phyloP scores from a whole-genome alignment of 2,888 invertebrate species.

The Drepana falcataria region DNA sequence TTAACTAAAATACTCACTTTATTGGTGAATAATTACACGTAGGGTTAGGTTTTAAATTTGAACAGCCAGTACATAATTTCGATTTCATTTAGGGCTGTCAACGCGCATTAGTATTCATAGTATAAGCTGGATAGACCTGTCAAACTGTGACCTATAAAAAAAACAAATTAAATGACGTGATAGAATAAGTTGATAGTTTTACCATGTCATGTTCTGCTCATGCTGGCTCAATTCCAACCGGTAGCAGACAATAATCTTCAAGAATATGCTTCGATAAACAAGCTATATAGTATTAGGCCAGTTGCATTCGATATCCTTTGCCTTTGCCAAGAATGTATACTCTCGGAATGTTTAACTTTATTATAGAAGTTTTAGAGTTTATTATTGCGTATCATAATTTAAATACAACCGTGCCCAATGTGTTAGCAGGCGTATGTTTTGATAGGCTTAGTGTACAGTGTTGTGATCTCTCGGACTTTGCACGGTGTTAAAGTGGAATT shows the following conservation, averaged over 20 bases:
- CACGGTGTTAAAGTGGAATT: conserved; percentile 42
- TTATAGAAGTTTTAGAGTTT: conserved; percentile 28
- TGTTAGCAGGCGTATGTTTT: conserved; percentile 59
- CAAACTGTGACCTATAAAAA: not conserved
- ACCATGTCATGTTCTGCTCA: conserved; percentile 26
- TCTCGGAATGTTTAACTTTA: conserved; percentile 31
- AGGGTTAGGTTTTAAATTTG: no score
- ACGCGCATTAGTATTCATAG: conserved; percentile 6
- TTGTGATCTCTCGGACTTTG: conserved; percentile 59
- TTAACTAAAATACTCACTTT: no score
- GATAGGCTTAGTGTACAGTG: conserved; percentile 55
- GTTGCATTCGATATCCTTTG: conserved; percentile 36
- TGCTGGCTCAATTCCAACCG: conserved; percentile 31
- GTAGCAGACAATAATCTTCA: conserved; percentile 34
- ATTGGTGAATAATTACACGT: no score
- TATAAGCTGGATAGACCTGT: not conserved
- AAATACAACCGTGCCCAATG: conserved; percentile 40
- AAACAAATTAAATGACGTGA: conserved; percentile 15
- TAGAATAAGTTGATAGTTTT: conserved; percentile 14
- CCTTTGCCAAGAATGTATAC: conserved; percentile 39
- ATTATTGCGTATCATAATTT: conserved; percentile 27
- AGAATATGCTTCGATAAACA: conserved; percentile 55
- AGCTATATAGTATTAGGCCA: conserved; percentile 43
- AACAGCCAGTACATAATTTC: no score
- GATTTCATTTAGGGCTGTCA: not conserved